Conservation (phyloP, 2,113 vertebrate species). For the Alexandromys fortis region DNA sequence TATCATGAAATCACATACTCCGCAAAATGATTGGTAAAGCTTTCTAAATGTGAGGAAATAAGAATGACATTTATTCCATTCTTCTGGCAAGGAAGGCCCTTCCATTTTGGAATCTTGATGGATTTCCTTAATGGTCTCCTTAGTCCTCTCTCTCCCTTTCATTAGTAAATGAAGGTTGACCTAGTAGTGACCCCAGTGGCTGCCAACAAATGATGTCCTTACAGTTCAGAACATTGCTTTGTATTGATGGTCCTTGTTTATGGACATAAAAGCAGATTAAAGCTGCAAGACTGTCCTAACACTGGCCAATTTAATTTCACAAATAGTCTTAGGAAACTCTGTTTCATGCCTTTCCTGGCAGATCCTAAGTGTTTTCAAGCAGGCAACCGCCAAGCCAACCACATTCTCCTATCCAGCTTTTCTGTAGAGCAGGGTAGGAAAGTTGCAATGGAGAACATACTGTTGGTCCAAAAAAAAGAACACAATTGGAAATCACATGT, state of each 20-base stretch:
- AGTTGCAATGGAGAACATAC: not conserved
- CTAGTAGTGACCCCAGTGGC: not conserved
- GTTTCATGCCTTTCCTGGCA: conserved; percentile 39
- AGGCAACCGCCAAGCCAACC: conserved; percentile 9
- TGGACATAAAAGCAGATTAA: not conserved
- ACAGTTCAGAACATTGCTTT: not conserved
- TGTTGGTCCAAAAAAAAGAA: not conserved
- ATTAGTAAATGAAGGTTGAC: conserved; percentile 67
- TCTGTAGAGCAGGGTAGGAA: not conserved
- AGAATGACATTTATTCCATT: conserved; percentile 44
- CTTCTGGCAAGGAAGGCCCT: not conserved
- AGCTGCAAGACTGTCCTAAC: conserved; percentile 5
- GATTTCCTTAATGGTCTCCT: conserved; percentile 32
- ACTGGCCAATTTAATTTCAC: conserved; percentile 61
- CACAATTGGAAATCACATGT: not conserved
- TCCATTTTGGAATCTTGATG: not conserved
- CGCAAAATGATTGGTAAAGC: conserved; percentile 24
- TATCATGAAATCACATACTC: conserved; percentile 46
- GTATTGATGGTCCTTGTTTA: conserved; percentile 29
- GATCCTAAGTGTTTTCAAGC: conserved; percentile 8
- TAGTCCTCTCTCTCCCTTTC: not conserved
- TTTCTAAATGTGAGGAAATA: conserved; percentile 29
- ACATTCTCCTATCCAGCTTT: not conserved
- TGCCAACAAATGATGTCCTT: not conserved
- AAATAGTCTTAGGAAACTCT: conserved; percentile 57